Evolutionary conservation across 1,140 invertebrate genomes (phyloP).

Genomic region (Neotoxoptera formosana): DNA sequence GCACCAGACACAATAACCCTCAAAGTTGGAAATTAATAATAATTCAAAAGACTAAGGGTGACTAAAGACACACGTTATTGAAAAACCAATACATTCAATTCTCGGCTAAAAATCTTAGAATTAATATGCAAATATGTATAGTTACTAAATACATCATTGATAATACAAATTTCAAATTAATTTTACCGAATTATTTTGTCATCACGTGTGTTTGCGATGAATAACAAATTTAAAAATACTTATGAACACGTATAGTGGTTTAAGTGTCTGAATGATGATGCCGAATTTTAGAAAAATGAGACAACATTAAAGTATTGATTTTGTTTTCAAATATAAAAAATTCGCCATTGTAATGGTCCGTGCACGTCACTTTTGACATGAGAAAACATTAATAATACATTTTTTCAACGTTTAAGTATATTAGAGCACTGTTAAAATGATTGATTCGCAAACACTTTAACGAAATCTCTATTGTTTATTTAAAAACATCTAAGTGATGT

Average conservation of each 20-base stretch:
- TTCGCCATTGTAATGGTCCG: neutral
- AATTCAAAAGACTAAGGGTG: neutral
- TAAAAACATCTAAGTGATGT: neutral
- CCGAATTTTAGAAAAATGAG: neutral
- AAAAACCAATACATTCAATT: too few species aligned
- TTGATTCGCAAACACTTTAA: neutral
- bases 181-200: neutral
- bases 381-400: slow-evolving; percentile 3
- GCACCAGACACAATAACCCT: neutral
- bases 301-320: slow-evolving; percentile 13
- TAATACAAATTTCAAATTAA: neutral
- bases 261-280: neutral
- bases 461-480: neutral
- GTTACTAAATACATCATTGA: neutral
- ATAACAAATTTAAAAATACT: slow-evolving; percentile 11
- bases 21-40: neutral
- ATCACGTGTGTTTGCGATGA: neutral
- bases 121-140: neutral
- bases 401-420: neutral
- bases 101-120: neutral
- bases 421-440: slow-evolving; percentile 10
- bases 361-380: neutral
- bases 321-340: neutral
- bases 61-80: neutral
- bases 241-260: neutral